phyloP scores from a whole-genome alignment of 2,888 invertebrate species.

The Drosophila paracracens region DNA sequence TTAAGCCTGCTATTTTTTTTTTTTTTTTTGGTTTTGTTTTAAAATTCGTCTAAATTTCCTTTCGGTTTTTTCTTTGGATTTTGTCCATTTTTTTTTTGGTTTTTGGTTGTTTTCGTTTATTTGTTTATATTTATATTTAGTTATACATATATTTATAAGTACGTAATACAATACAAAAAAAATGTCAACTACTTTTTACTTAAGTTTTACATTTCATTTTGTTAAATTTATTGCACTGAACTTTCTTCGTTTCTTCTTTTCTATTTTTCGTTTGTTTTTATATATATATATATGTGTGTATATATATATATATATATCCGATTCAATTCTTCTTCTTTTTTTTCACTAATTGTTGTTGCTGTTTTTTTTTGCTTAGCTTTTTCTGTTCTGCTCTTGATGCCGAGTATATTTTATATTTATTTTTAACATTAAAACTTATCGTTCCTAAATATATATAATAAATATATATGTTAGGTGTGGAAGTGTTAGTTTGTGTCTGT shows the following conservation, averaged over 20 bases:
- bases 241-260: constrained; percentile 19
- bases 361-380: constrained; percentile 6
- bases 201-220: constrained; percentile 58
- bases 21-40: constrained; percentile 49
- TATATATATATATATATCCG: background rate
- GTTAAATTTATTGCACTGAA: constrained; percentile 70
- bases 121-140: constrained; percentile 45
- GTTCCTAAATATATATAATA: constrained; percentile 29
- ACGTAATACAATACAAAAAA: constrained; percentile 76
- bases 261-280: constrained; percentile 1
- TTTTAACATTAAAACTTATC: constrained; percentile 74
- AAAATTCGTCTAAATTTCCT: constrained; percentile 79
- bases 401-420: constrained; percentile 22
- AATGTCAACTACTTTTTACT: constrained; percentile 72
- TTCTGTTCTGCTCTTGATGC: constrained; percentile 16
- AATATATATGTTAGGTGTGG: constrained; percentile 34
- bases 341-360: constrained; percentile 11
- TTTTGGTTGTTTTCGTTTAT: constrained; percentile 19
- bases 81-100: constrained; percentile 1
- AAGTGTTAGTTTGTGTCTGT: constrained; percentile 41
- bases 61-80: constrained; percentile 33
- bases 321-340: background rate
- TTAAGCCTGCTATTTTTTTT: constrained; percentile 68
- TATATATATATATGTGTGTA: background rate
- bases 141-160: constrained; percentile 59